Evolutionary conservation across 2,113 vertebrate species (phyloP), one percentile per base, ranked within the genome.

Genomic region (Callorhinus ursinus): DNA sequence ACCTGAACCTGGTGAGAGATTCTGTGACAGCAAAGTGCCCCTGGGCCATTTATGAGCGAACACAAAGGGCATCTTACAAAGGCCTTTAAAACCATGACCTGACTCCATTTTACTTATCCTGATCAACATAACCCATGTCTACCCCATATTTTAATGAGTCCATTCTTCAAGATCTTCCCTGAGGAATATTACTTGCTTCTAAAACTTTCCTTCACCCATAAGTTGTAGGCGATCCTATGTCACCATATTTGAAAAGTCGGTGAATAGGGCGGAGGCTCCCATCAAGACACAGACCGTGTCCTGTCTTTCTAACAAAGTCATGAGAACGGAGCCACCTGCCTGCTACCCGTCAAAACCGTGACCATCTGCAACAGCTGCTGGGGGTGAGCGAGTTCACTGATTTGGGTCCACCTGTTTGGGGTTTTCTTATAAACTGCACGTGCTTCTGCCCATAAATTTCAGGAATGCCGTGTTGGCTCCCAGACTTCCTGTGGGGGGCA

Each of bases 351-450:
- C 83, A n/a, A 22, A 88, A 72, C n/a, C 31, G 0, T 18, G 39
- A 79, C 51, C 53, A 24, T 42, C n/a, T 31, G 39, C 14, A 69
- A 61, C 95, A 97, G 92, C 95, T 95, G 92, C 18, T 1, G 18
- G 3, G 83, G 81, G 55, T 39, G 76, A 85, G 57, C 7, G 0
- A 24, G 28, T 36, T 46, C 55, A 39, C 14, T 24, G 11, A 28
- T 92, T 83, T 88, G n/a, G 39, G 33, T 55, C 84, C 96, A 95
- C 90, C 96, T 98, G 97, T 82, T 97, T 82, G 15, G 12, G 71
- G 61, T 84, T 95, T 83, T 96, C 88, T 84, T 61, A 55, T 67
- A 96, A 93, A 83, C 72, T 49, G 31, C 80, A 76, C 14, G 12
- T 89, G 84, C 24, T 67, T 74, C 76, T 83, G 76, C 72, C 79